Base-by-base conservation (phyloP, 2,797 vertebrate genomes). In the Vespertilio murinus region DNA sequence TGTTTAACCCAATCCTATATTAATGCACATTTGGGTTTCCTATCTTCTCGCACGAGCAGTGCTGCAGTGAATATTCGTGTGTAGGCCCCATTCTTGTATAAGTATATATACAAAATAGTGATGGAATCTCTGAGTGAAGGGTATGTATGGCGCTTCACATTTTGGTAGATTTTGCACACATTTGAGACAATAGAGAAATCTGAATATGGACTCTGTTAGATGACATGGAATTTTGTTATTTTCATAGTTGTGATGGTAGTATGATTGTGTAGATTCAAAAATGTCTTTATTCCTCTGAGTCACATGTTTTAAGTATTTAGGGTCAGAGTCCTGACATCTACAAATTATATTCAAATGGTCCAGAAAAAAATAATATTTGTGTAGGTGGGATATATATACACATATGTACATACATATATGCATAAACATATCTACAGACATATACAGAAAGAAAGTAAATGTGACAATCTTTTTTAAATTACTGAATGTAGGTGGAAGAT, bases 271-370 rank as follows among this genome's bases (percentile, higher is more conserved):
- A 85, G 52, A 59, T 59, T 59, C 4, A 61, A 78, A 18, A 91
- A 52, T 84, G 42, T 84, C 28, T 90, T 90, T 87, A 73, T 73
- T 78, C 23, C 33, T 91, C 33, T 10, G 47, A 82, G 38, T 69
- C 84, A 74, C 30, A 52, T 79, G 33, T 22, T 80, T 80, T 28
- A 85, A 89, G 28, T 88, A 84, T 74, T 91, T 33, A 79, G 88
- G 33, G 73, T 25, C 56, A 84, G 73, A 30, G 13, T 81, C 23
- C 42, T 75, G 23, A 69, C 17, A n/a, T 80, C 40, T 93, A 23
- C 40, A 45, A 73, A 59, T 84, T 69, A 88, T 8, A 84, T 84
- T 67, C 17, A 88, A 38, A 78, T 71, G 30, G 12, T 74, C 49
- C 79, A 83, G 28, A 59, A 90, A 65, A 87, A 78, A 90, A 40